These are phyloP conservation scores for Amphimallon solstitiale DNA, from an alignment of 2,888 invertebrate genomes.

Conservation along the genomic window DNA sequence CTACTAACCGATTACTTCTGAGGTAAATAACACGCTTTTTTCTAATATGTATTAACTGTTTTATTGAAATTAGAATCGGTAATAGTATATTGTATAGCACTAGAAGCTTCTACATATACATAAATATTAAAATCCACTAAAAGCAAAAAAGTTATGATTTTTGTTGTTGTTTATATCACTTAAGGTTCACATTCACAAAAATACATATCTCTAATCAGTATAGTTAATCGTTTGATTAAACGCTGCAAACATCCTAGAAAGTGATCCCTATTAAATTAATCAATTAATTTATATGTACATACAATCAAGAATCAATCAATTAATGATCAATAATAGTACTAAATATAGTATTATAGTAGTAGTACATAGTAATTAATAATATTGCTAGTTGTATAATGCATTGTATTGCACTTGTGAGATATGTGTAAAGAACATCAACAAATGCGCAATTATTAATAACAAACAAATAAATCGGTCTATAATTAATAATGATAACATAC, in stretches of 20 bases:
- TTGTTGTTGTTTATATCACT: conserved; percentile 50
- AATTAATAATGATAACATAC: conserved; percentile 1
- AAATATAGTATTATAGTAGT: conserved; percentile 41
- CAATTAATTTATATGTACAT: not conserved
- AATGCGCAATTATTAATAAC: conserved; percentile 25
- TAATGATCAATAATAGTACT: conserved; percentile 47
- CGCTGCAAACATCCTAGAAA: conserved; percentile 10
- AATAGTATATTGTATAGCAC: conserved; percentile 53
- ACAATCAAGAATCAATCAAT: conserved; percentile 45
- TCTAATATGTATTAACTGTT: conserved; percentile 44
- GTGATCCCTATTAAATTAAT: conserved; percentile 21
- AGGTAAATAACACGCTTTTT: conserved; percentile 17
- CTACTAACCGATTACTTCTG: too few relatives aligned
- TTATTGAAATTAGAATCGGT: conserved; percentile 58
- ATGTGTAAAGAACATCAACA: conserved; percentile 50
- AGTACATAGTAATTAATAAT: conserved; percentile 20
- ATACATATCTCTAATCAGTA: conserved; percentile 53
- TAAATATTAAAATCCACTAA: conserved; percentile 59
- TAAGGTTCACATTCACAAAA: conserved; percentile 60
- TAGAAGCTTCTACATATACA: conserved; percentile 57
- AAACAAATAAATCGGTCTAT: conserved; percentile 22
- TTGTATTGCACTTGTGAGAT: conserved; percentile 55
- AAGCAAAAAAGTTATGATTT: conserved; percentile 50
- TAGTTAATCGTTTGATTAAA: conserved; percentile 20
- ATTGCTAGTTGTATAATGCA: conserved; percentile 37